Conservation (phyloP, 2,888 invertebrate species). For the Cephonodes hylas region DNA sequence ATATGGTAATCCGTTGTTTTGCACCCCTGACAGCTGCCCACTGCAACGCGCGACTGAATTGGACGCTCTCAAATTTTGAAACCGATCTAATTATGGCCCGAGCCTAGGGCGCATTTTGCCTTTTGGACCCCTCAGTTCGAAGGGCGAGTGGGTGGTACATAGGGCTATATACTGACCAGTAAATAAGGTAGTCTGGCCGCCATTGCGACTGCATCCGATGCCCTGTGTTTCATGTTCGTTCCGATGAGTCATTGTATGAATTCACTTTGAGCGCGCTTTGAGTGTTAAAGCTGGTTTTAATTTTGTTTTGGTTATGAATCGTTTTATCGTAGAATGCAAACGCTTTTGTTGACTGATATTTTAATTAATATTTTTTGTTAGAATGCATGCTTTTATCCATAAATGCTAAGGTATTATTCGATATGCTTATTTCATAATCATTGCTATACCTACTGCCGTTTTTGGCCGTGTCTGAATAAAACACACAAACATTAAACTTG, state of each 20-base stretch:
- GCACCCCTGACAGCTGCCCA: background rate
- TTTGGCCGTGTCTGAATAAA: too few species aligned
- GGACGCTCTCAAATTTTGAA: background rate
- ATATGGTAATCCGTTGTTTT: background rate
- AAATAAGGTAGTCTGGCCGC: background rate
- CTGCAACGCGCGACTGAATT: background rate
- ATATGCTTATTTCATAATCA: background rate
- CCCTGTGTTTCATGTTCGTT: background rate
- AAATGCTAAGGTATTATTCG: too few species aligned
- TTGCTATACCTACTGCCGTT: too few species aligned
- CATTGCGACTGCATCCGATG: background rate
- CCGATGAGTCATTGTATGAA: background rate
- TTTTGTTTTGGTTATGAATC: too few species aligned
- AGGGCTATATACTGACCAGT: background rate
- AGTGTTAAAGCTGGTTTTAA: too few species aligned
- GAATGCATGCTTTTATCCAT: too few species aligned
- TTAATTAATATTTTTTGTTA: too few species aligned
- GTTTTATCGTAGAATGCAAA: too few species aligned
- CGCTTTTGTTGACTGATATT: too few species aligned
- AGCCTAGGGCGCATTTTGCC: background rate
- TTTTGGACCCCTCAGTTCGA: background rate
- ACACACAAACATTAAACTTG: background rate
- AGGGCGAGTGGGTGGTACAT: conserved; percentile 2
- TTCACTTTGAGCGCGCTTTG: background rate
- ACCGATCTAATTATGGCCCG: background rate